Base-by-base conservation (phyloP, 2,113 vertebrate species). In the Callipepla californica region DNA sequence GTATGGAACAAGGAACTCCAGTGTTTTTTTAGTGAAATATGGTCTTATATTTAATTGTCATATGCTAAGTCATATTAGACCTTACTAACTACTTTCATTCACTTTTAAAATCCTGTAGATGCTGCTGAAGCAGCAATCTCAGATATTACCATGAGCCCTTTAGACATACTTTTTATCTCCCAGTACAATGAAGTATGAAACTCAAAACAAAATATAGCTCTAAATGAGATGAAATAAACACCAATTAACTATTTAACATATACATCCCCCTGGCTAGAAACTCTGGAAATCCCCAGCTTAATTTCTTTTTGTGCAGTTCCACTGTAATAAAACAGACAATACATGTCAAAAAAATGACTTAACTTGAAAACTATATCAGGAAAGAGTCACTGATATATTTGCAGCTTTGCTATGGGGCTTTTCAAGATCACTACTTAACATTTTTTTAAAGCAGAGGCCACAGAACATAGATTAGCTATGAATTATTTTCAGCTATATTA, bases 401-500 rank as follows among this genome's bases (percentile, higher is more conserved):
- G 62, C 40, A 85, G 65, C 62, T 89, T 87, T 87, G 48, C 42
- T 85, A 83, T 22, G 7, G 13, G 23, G 38, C 61, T 89, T 95
- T 94, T 95, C 65, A 87, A 92, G 72, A 91, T 67, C 65, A 76
- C 21, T 47, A 22, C 1, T 82, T 32, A 59, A 66, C 15, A 42
- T 76, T 88, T 92, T 86, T 92, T 90, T 67, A 66, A 96, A 91
- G 61, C 44, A 78, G 72, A 67, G 78, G 34, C 32, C 30, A 86
- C 79, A 89, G 75, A 87, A 95, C 92, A 90, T 44, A 93, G 80
- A 87, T 0, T 19, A 93, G 38, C 50, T 83, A 34, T 68, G 57
- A 75, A 42, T 50, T 76, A 89, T 76, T 87, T 88, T 88, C 58
- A 78, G 73, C 57, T 86, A 22, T 47, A 90, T 95, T 89, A 96